Percentiles rank a stretch among this genome's conserved stretches.
phyloP scores from a whole-genome alignment of 2,888 invertebrate species.

The Dynastes maya region DNA sequence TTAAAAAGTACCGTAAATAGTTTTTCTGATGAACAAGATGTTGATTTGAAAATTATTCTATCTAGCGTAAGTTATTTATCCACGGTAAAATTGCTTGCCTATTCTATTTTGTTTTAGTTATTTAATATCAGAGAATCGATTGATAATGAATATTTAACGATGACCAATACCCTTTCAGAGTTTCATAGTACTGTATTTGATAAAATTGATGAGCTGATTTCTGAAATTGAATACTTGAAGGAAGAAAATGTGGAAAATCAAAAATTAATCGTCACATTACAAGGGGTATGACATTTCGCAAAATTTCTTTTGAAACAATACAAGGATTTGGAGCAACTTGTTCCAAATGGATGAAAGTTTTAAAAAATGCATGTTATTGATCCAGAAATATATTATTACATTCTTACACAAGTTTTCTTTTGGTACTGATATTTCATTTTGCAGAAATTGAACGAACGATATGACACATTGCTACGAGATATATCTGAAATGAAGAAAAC shows the following conservation, averaged over 20 bases:
- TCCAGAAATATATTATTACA: too few species aligned
- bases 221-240: not conserved
- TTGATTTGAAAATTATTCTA: not conserved
- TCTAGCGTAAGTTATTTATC: constrained; percentile 6
- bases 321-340: too few species aligned
- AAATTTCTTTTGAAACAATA: too few species aligned
- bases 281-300: not conserved
- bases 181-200: not conserved
- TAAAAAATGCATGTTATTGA: too few species aligned
- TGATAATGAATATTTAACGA: not conserved
- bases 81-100: not conserved
- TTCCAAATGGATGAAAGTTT: too few species aligned
- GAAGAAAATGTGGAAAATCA: constrained; percentile 1
- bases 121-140: constrained; percentile 15
- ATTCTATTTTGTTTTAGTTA: constrained; percentile 24
- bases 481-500: constrained; percentile 20
- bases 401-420: too few species aligned
- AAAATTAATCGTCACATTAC: not conserved
- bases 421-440: not conserved
- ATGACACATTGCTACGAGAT: not conserved
- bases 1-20: constrained; percentile 1
- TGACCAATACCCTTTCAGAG: not conserved
- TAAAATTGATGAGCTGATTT: constrained; percentile 16
- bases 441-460: constrained; percentile 15
- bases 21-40: constrained; percentile 13